These are phyloP conservation scores for Chydorus sphaericus DNA, from an alignment of 2,888 invertebrate species.

Conservation along the genomic window DNA sequence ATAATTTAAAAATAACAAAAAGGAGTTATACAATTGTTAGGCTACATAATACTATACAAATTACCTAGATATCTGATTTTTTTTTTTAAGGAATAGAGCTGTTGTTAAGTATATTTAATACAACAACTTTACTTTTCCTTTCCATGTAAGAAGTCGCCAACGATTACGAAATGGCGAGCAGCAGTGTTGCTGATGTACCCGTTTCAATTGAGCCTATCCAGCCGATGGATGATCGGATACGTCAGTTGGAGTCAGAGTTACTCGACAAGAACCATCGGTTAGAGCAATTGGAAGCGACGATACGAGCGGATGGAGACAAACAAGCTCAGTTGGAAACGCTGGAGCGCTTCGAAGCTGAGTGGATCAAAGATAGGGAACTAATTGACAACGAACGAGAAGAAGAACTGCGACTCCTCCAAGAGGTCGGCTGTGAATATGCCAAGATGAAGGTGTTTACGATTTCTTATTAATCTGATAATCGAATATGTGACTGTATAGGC, in stretches of 20 bases:
- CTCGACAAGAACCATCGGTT: conserved; percentile 17
- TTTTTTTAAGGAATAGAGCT: no score
- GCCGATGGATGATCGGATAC: conserved; percentile 17
- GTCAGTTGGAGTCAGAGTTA: conserved; percentile 18
- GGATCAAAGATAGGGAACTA: conserved; percentile 29
- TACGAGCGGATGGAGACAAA: conserved; percentile 35
- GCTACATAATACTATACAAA: no score
- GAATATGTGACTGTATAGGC: conserved; percentile 24
- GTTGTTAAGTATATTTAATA: no score
- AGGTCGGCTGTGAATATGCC: conserved; percentile 26
- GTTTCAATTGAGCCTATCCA: no score
- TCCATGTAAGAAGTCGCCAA: no score
- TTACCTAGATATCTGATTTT: no score
- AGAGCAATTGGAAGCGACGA: conserved; percentile 29
- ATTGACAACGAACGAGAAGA: conserved; percentile 26
- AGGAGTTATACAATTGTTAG: no score
- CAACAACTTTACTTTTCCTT: no score
- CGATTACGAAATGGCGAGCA: no score
- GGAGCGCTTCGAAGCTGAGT: conserved; percentile 28
- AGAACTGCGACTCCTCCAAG: conserved; percentile 38
- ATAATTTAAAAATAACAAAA: no score
- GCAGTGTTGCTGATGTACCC: no score
- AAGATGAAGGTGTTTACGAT: neutral
- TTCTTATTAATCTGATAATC: neutral
- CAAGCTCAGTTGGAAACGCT: conserved; percentile 35